Percentiles rank a stretch among this genome's conserved stretches.
Evolutionary conservation across 2,888 invertebrate genomes (phyloP).

Genomic region (Theretra japonica): DNA sequence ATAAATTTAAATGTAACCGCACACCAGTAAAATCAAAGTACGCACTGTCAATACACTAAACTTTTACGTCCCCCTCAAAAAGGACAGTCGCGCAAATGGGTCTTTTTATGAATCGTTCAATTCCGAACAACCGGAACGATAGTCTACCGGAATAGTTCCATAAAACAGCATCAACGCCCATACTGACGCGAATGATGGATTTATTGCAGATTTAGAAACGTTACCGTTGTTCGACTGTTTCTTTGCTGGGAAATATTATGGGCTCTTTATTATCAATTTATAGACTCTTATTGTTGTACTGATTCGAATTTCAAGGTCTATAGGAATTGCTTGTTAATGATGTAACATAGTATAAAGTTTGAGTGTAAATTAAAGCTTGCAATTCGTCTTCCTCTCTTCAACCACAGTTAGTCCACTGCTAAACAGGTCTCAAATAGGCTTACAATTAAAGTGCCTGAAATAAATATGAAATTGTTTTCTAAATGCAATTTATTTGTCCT

Average conservation of each 20-base stretch:
- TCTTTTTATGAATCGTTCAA: conserved; percentile 32
- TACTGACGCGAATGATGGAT: conserved; percentile 30
- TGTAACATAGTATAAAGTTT: too few species aligned
- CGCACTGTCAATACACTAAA: not conserved
- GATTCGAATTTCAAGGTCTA: not conserved
- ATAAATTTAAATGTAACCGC: not conserved
- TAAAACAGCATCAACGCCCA: conserved; percentile 31
- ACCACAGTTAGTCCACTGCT: too few species aligned
- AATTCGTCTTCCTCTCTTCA: too few species aligned
- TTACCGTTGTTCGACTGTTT: conserved; percentile 23
- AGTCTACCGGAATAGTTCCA: conserved; percentile 22
- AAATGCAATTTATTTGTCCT: too few species aligned
- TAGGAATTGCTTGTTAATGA: not conserved
- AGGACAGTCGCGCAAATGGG: not conserved
- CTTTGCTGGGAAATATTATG: not conserved
- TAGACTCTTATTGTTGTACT: not conserved
- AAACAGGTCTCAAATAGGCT: too few species aligned
- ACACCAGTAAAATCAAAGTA: conserved; percentile 7
- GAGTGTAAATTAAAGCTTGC: too few species aligned
- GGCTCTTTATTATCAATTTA: not conserved
- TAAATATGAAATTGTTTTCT: too few species aligned
- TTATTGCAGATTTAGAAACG: conserved; percentile 30
- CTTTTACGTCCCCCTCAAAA: not conserved
- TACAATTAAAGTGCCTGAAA: too few species aligned
- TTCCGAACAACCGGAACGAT: conserved; percentile 29